Base-by-base conservation (phyloP, 2,113 vertebrate genomes). In the Malurus cyaneus region DNA sequence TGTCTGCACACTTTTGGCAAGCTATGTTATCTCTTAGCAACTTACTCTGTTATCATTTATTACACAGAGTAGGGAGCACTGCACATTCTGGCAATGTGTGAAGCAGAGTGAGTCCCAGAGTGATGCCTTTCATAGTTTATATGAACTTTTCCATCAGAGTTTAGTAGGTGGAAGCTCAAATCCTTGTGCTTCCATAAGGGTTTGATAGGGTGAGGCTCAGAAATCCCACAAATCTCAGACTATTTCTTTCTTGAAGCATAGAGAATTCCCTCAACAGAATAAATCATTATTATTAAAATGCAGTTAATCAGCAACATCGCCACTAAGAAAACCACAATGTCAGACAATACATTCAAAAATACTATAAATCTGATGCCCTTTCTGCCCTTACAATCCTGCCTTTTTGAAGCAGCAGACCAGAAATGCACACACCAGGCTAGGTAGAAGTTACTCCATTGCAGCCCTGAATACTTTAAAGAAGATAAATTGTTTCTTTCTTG, bases 1-100 rank as follows among this genome's bases (percentile, higher is more conserved):
- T 73, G 59, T 52, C 85, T 95, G 62, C 88, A 88, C 74, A 80
- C 78, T 94, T 89, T 44, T 89, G 93, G 66, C 85, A 88, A 95
- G 87, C 54, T 56, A 23, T 20, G 13, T 93, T 96, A 86, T 86
- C 85, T 88, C 66, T 89, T 60, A 73, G 59, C 59, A 80, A 57
- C 66, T 85, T 91, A 59, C 10, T 86, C 60, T 0, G 4, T 77
- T 95, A 80, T 88, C 81, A 93, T 95, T 89, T 88, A 78, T 95
- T 82, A 91, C 53, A 56, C 28, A 46, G 57, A 72, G 53, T 76
- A 70, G 80, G 87, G 91, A 91, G 67, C 36, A 50, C 72, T 84
- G 89, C 64, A 73, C 23, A 76, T 83, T 18, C 50, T 69, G 73
- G 61, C 53, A 67, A 39, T 7, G 28, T 39, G 31, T 31, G n/a